Evolutionary conservation across 2,888 invertebrate genomes (phyloP), one percentile per base, ranked within the genome.

Genomic region (Poecilus cupreus): DNA sequence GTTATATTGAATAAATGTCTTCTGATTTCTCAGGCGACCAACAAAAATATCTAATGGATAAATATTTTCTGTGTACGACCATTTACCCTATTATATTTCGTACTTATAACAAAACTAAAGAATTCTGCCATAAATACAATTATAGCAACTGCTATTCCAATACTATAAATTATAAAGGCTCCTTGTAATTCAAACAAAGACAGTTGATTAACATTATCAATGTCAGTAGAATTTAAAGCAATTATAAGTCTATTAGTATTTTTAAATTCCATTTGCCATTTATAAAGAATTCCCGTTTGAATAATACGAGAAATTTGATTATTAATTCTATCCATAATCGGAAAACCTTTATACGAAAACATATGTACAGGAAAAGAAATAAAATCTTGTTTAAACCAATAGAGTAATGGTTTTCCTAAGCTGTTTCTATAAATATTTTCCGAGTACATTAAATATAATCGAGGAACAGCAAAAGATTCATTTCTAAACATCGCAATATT

Each of bases 271-370:
- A 6, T 16, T 37, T 72, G 37, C 80, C 80, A 80, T 54, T 54
- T 54, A 10, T 11, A 2, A 8, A 43, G 13, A 37, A 80, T 18
- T 8, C 80, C 80, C 3, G 72, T 39, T 43, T 72, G 54, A 10
- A 10, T 22, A 4, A 80, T 37, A n/a, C 43, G 32, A 2, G 24
- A 2, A 8, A 80, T 54, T 22, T 68, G 18, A 22, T 54, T 13
- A 57, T 80, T 54, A 39, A 80, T 80, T 37, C 72, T 46, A 24
- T 72, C 4, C 54, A 39, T 24, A 20, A 86, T 32, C 46, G 76
- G 76, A 54, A 76, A 76, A 11, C 54, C 77, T 37, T 54, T 49
- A 10, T 20, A 39, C 3, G 54, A n/a, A 51, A 39, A 39, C 37
- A 77, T 57, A 11, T 57, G 54, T 3, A 80, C 6, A 5, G 80